Evolutionary conservation across 2,888 invertebrate genomes (phyloP), one percentile per base, ranked within the genome.

Genomic region (Lomographa bimaculata): DNA sequence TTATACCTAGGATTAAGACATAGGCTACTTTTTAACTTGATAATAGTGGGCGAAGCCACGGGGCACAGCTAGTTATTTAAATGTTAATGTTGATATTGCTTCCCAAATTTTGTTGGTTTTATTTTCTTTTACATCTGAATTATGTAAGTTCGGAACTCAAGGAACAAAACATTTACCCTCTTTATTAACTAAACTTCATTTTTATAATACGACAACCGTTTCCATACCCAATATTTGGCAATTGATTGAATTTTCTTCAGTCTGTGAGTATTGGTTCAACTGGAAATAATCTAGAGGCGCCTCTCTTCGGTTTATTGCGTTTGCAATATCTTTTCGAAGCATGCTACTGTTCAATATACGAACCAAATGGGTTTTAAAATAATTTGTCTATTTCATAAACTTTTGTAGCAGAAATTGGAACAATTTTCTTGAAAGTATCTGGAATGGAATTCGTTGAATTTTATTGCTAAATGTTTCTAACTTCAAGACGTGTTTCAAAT

Each of bases 251-350:
- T 20, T 20, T n/a, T 10, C 20, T 5, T 7, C 3, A 23, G 4
- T n/a, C 6, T 23, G 14, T 14, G 56, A 58, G 64, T 74, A 71
- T 68, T 64, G 72, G 64, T 58, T 69, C 60, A 59, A 75, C 71
- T 72, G 75, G 67, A 78, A 78, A 70, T 75, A 73, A 75, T 72
- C 68, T 60, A 45, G 62, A 46, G 55, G 54, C 60, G 54, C 51
- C 69, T 62, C 57, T 56, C 52, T 68, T 62, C 64, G 64, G 74
- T 76, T 79, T 79, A 79, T 79, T 79, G 75, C 70, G 71, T 73
- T 75, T 63, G 70, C 77, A 80, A 78, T 80, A 82, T 71, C 64
- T 66, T 56, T 54, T 55, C 42, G 54, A 50, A 7, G 30, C 28
- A 24, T 17, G 14, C 32, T 9, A 25, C 53, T 32, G 54, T 37